phyloP scores from a whole-genome alignment of 2,797 vertebrate species.

The Aplochiton taeniatus region DNA sequence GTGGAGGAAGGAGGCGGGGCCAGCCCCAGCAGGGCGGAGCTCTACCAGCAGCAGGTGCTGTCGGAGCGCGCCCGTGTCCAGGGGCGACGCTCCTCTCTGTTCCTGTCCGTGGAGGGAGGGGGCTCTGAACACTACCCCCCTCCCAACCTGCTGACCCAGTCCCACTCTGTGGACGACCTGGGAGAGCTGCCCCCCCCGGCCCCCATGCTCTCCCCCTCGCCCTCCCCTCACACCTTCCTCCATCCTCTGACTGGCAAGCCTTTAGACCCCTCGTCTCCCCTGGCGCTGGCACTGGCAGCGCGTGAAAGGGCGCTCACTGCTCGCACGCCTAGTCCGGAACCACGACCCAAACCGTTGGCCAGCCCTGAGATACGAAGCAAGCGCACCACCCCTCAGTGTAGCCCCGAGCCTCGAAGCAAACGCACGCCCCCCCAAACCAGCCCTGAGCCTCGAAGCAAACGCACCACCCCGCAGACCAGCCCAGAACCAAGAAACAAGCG shows the following conservation, averaged over 20 bases:
- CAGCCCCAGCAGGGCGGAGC: constrained; percentile 84
- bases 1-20: constrained; percentile 65
- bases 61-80: constrained; percentile 80
- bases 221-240: constrained; percentile 90
- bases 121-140: constrained; percentile 77
- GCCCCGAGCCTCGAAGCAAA: constrained; percentile 81
- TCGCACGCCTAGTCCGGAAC: constrained; percentile 74
- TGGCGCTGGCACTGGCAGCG: constrained; percentile 95
- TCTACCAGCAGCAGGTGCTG: constrained; percentile 82
- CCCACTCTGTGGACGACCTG: constrained; percentile 93
- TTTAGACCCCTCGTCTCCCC: constrained; percentile 92
- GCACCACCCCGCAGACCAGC: constrained; percentile 68
- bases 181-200: constrained; percentile 89
- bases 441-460: constrained; percentile 69
- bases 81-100: constrained; percentile 90
- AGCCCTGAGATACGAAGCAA: constrained; percentile 82
- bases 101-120: constrained; percentile 93
- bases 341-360: constrained; percentile 69
- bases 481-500: constrained; percentile 68
- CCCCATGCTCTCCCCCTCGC: constrained; percentile 88
- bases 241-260: constrained; percentile 96
- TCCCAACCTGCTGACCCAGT: constrained; percentile 89
- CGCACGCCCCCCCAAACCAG: constrained; percentile 70
- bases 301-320: constrained; percentile 90
- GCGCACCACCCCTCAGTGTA: constrained; percentile 70